These are phyloP conservation scores for Periophthalmus magnuspinnatus DNA, from an alignment of 2,797 vertebrate species.

Conservation along the genomic window DNA sequence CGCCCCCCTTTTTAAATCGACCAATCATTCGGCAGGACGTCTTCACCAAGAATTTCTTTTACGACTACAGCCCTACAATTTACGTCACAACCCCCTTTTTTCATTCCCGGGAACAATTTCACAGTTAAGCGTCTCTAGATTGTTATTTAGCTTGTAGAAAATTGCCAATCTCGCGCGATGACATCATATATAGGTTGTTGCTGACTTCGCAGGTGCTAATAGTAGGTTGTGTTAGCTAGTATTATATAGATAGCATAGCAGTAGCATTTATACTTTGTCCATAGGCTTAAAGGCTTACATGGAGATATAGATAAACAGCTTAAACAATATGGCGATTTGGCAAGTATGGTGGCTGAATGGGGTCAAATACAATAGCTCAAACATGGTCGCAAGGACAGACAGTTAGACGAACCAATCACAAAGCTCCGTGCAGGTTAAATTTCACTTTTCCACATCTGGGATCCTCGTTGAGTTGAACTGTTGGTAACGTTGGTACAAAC, in stretches of 20 bases:
- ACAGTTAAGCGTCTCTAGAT: constrained; percentile 23
- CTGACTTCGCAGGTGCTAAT: constrained; percentile 10
- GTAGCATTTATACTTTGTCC: not conserved
- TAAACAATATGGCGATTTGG: not conserved
- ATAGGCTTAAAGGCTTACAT: constrained; percentile 1
- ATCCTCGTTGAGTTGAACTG: no score
- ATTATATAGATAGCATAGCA: not conserved
- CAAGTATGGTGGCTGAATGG: not conserved
- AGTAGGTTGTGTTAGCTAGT: not conserved
- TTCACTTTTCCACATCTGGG: no score
- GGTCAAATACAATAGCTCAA: not conserved
- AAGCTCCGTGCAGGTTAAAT: no score
- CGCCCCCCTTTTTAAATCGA: no score
- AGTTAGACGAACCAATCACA: no score
- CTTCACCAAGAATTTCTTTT: no score
- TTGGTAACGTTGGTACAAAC: no score
- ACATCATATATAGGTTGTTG: constrained; percentile 3
- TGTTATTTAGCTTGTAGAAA: constrained; percentile 22
- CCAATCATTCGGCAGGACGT: no score
- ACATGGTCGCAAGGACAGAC: not conserved
- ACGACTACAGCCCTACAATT: constrained; percentile 6
- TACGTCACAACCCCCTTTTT: constrained; percentile 12
- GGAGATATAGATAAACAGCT: constrained; percentile 4
- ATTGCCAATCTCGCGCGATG: constrained; percentile 25
- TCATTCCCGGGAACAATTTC: constrained; percentile 36